These are phyloP conservation scores for Athalia rosae DNA, from an alignment of 2,888 invertebrate species.

Conservation along the genomic window DNA sequence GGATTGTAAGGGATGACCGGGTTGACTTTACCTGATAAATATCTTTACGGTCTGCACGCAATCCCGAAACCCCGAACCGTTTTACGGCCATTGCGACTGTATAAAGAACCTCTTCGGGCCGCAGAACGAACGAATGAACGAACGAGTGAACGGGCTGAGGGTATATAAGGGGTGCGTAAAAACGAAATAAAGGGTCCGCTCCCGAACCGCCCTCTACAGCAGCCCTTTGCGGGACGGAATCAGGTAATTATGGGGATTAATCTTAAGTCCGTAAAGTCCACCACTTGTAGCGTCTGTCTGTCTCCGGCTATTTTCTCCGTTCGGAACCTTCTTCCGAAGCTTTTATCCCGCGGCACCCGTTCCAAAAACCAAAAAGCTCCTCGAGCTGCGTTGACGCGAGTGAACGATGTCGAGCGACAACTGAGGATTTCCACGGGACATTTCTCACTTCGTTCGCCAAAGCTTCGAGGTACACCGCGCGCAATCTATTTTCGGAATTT, in stretches of 20 bases:
- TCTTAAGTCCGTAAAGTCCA: slow-evolving; percentile 72
- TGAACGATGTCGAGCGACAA: slow-evolving; percentile 14
- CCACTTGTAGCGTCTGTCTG: slow-evolving; percentile 69
- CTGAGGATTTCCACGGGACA: slow-evolving; percentile 38
- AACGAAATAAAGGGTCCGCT: slow-evolving; percentile 63
- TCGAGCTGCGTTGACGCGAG: neutral
- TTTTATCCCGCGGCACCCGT: neutral
- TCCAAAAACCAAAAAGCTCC: too few relatives aligned
- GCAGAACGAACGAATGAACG: slow-evolving; percentile 4
- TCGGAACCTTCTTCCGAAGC: neutral
- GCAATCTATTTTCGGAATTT: neutral
- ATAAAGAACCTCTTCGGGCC: slow-evolving; percentile 30
- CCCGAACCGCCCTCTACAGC: slow-evolving; percentile 47
- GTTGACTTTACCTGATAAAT: slow-evolving; percentile 64
- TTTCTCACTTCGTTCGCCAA: neutral
- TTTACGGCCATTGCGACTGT: slow-evolving; percentile 34
- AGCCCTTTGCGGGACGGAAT: slow-evolving; percentile 49
- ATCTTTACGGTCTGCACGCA: slow-evolving; percentile 63
- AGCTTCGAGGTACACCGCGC: neutral
- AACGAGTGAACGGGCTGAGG: neutral
- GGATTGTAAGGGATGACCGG: slow-evolving; percentile 63
- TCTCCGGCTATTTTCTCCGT: slow-evolving; percentile 2
- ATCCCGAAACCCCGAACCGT: slow-evolving; percentile 23
- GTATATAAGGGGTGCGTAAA: slow-evolving; percentile 51
- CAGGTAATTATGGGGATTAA: slow-evolving; percentile 72